Evolutionary conservation across 1,140 invertebrate genomes (phyloP).

Genomic region (Hypothenemus hampei): DNA sequence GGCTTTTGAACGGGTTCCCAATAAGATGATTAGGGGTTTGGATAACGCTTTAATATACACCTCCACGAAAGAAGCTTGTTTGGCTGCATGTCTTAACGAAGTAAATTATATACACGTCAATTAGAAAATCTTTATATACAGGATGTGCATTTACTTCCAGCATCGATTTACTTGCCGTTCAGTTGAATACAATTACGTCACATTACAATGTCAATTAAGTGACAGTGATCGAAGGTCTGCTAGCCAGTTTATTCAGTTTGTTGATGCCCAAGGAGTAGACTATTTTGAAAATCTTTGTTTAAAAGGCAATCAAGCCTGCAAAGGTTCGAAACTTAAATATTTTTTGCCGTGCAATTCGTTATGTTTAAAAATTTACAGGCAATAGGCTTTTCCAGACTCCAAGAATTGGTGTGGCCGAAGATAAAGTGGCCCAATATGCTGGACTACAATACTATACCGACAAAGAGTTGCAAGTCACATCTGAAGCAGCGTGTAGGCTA

Average conservation of each 20-base stretch:
- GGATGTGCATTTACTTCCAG: slow-evolving; percentile 46
- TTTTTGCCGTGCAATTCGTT: neutral
- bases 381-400: slow-evolving; percentile 72
- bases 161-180: slow-evolving; percentile 87
- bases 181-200: slow-evolving; percentile 90
- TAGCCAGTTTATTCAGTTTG: slow-evolving; percentile 76
- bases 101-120: slow-evolving; percentile 53
- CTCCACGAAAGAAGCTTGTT: slow-evolving; percentile 87
- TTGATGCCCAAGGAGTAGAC: slow-evolving; percentile 85
- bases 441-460: slow-evolving; percentile 89
- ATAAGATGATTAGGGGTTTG: slow-evolving; percentile 82
- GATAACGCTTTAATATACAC: slow-evolving; percentile 91
- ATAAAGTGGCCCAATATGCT: slow-evolving; percentile 87
- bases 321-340: slow-evolving; percentile 17
- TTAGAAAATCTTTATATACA: neutral
- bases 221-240: slow-evolving; percentile 83
- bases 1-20: slow-evolving; percentile 89
- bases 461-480: slow-evolving; percentile 83
- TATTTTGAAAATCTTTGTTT: slow-evolving; percentile 95
- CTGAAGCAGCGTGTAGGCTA: slow-evolving; percentile 75
- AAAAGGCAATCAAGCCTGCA: slow-evolving; percentile 76
- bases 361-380: slow-evolving; percentile 40
- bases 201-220: slow-evolving; percentile 82
- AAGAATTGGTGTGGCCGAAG: slow-evolving; percentile 79
- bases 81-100: slow-evolving; percentile 88